Evolutionary conservation across 2,888 invertebrate genomes (phyloP).

Genomic region (Herminia tarsipennalis): DNA sequence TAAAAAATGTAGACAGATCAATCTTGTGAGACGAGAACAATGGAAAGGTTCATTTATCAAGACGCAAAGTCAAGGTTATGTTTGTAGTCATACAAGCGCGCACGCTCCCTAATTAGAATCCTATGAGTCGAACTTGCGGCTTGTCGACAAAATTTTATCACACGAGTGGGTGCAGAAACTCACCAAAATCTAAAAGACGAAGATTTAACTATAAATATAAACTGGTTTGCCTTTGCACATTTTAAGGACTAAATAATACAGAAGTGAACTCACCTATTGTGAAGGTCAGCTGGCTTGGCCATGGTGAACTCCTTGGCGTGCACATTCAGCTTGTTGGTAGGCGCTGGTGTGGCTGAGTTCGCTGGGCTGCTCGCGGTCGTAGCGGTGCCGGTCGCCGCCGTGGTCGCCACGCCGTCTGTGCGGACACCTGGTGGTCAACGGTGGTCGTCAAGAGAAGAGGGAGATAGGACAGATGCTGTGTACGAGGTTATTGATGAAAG

Average conservation of each 20-base stretch:
- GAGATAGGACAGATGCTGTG: conserved; percentile 67
- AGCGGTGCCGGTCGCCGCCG: conserved; percentile 36
- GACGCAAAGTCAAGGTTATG: conserved; percentile 25
- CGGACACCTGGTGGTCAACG: conserved; percentile 86
- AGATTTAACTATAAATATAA: no score
- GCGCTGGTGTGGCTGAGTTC: conserved; percentile 49
- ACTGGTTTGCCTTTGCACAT: no score
- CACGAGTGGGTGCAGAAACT: neutral
- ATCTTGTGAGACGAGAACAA: conserved; percentile 31
- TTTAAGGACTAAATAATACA: conserved; percentile 1
- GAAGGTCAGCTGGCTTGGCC: conserved; percentile 87
- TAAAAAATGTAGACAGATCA: conserved; percentile 12
- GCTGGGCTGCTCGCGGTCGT: conserved; percentile 62
- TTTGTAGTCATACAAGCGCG: conserved; percentile 5
- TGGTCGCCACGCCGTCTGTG: conserved; percentile 84
- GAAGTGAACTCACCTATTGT: conserved; percentile 74
- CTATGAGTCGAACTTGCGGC: neutral
- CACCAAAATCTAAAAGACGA: neutral
- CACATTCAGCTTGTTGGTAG: conserved; percentile 90
- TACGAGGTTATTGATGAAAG: conserved; percentile 42
- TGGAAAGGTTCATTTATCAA: conserved; percentile 26
- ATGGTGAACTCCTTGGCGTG: conserved; percentile 96
- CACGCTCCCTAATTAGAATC: conserved; percentile 8
- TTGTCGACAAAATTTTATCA: neutral
- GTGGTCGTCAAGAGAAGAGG: conserved; percentile 80